Evolutionary conservation across 1,140 invertebrate genomes (phyloP).

Genomic region (Ostrea denselamellosa): DNA sequence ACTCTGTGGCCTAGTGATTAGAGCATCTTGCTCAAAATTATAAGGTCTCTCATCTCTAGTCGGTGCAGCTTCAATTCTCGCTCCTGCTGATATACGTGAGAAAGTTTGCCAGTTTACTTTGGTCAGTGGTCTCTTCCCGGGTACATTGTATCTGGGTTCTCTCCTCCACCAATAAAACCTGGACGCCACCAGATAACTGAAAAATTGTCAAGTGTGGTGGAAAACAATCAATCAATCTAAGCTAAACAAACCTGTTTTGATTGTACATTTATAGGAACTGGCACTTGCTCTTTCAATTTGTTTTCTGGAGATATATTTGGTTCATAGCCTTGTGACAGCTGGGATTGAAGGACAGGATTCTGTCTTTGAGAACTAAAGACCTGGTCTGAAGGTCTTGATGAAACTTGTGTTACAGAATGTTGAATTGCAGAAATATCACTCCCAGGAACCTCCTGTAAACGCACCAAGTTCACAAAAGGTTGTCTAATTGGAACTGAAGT

Average conservation of each 20-base stretch:
- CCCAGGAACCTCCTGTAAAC: conserved; percentile 32
- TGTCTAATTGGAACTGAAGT: conserved; percentile 50
- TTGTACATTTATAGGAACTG: neutral
- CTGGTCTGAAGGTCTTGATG: neutral
- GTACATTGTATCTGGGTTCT: too few species aligned
- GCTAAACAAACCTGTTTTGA: neutral
- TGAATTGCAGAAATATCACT: neutral
- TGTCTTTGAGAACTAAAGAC: neutral
- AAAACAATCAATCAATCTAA: too few species aligned
- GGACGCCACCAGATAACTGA: too few species aligned
- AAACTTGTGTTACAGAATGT: conserved; percentile 24
- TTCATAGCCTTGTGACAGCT: conserved; percentile 28
- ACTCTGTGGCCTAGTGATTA: too few species aligned
- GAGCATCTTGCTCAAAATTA: too few species aligned
- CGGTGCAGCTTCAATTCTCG: too few species aligned
- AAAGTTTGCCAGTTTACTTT: too few species aligned
- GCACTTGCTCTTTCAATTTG: conserved; percentile 22
- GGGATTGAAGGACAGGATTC: neutral
- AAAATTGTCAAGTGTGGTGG: too few species aligned
- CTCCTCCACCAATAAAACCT: too few species aligned
- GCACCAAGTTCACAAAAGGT: conserved; percentile 50
- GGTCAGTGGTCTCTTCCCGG: too few species aligned
- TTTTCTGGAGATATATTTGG: conserved; percentile 35
- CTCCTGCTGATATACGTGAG: too few species aligned
- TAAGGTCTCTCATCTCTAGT: too few species aligned